Evolutionary conservation across 2,888 invertebrate genomes (phyloP).

Genomic region (Gibbula magus): DNA sequence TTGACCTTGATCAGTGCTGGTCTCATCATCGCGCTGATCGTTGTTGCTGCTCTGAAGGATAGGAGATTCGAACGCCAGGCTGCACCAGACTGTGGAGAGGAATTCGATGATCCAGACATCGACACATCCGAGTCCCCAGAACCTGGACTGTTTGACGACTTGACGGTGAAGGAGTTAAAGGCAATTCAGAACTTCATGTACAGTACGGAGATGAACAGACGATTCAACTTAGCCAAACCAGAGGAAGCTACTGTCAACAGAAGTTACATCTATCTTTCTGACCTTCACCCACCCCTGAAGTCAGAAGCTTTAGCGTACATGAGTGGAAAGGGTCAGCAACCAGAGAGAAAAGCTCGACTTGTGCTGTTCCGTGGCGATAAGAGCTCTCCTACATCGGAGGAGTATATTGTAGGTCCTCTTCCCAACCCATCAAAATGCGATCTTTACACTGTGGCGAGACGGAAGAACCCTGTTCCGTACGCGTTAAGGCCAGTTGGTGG

Average conservation of each 20-base stretch:
- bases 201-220: neutral
- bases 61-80: neutral
- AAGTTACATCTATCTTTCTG: conserved; percentile 38
- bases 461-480: conserved; percentile 46
- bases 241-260: conserved; percentile 25
- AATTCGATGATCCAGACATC: conserved; percentile 5
- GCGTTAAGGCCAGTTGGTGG: conserved; percentile 48
- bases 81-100: neutral
- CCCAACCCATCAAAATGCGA: conserved; percentile 45
- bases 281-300: conserved; percentile 50
- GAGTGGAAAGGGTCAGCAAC: conserved; percentile 38
- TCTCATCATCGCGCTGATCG: conserved; percentile 31
- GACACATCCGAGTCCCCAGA: conserved; percentile 34
- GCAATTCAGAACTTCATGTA: conserved; percentile 34
- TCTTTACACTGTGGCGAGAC: conserved; percentile 30
- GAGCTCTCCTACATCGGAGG: conserved; percentile 53
- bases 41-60: conserved; percentile 24
- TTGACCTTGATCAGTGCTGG: conserved; percentile 43
- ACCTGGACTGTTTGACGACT: conserved; percentile 43
- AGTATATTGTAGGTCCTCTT: conserved; percentile 59
- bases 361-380: conserved; percentile 60
- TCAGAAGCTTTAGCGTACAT: conserved; percentile 43
- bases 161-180: conserved; percentile 40
- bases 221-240: conserved; percentile 37
- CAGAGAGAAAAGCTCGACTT: conserved; percentile 56